Conservation (phyloP, 2,113 vertebrate genomes). For the Psittacus erithacus region DNA sequence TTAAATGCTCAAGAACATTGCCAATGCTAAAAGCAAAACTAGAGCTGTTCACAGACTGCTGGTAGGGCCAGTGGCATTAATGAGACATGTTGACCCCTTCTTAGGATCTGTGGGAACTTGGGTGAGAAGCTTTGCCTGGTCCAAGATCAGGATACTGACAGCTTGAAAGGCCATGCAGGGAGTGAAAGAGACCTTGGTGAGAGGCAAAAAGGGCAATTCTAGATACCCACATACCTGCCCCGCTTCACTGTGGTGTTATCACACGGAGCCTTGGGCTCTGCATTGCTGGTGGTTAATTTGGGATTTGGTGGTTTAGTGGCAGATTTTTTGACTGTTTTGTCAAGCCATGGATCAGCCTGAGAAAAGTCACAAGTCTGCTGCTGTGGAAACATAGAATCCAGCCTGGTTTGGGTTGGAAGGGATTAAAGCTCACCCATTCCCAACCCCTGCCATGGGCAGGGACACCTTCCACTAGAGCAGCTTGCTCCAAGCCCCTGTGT, state of each 20-base stretch:
- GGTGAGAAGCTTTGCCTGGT: not conserved
- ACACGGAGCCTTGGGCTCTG: fast-evolving
- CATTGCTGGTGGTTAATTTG: not conserved
- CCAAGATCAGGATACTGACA: not conserved
- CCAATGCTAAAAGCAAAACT: not conserved
- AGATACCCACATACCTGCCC: too few relatives aligned
- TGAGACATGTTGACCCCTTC: not conserved
- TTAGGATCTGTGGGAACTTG: not conserved
- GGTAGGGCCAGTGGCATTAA: not conserved
- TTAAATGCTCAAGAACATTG: not conserved
- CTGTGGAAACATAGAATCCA: not conserved
- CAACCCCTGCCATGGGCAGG: not conserved
- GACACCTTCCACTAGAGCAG: not conserved
- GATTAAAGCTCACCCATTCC: fast-evolving
- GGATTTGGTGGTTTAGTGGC: not conserved
- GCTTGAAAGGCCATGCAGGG: not conserved
- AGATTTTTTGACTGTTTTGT: not conserved
- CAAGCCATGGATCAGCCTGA: not conserved
- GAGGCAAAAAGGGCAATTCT: not conserved
- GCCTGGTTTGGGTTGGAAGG: not conserved
- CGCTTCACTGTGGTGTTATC: not conserved
- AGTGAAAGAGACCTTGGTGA: not conserved
- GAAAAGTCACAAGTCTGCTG: not conserved
- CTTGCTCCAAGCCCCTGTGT: not conserved
- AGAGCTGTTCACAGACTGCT: not conserved